A percentile compares a stretch with the other conserved stretches of the same genome.
Evolutionary conservation across 2,888 invertebrate genomes (phyloP).

Genomic region (Sympetrum striolatum): DNA sequence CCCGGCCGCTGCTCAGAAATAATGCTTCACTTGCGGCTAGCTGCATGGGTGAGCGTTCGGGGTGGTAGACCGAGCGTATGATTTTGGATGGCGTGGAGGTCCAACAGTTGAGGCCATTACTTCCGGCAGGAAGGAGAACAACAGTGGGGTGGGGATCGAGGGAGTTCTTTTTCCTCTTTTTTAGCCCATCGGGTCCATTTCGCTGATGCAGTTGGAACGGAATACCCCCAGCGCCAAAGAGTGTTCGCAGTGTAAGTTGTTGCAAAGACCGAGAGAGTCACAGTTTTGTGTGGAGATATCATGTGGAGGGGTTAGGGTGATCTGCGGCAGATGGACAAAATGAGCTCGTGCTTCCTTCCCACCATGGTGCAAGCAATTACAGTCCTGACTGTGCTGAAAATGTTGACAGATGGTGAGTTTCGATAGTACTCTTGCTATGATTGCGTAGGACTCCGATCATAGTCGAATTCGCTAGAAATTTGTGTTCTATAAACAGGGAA

Average conservation of each 20-base stretch:
- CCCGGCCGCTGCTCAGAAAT: constrained; percentile 11
- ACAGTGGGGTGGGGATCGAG: background rate
- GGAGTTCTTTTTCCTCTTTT: background rate
- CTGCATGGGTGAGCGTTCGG: constrained; percentile 16
- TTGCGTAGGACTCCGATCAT: too few species aligned
- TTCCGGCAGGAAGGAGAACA: background rate
- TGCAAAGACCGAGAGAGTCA: background rate
- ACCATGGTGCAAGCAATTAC: constrained; percentile 85
- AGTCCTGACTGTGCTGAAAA: constrained; percentile 81
- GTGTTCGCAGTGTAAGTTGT: background rate
- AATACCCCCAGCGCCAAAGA: background rate
- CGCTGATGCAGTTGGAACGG: background rate
- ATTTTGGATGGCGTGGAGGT: background rate
- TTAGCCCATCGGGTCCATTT: background rate
- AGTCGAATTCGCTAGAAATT: too few species aligned
- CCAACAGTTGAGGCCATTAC: background rate
- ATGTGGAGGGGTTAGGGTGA: constrained; percentile 26
- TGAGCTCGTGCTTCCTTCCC: constrained; percentile 66
- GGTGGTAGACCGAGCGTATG: constrained; percentile 35
- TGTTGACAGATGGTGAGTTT: constrained; percentile 77
- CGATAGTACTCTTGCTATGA: too few species aligned
- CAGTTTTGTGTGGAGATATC: background rate
- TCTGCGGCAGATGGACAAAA: constrained; percentile 58
- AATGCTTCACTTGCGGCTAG: background rate
- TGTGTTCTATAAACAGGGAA: too few species aligned